These are phyloP conservation scores for Oscheius sp. DNA, from an alignment of 2,888 invertebrate species.

Conservation along the genomic window DNA sequence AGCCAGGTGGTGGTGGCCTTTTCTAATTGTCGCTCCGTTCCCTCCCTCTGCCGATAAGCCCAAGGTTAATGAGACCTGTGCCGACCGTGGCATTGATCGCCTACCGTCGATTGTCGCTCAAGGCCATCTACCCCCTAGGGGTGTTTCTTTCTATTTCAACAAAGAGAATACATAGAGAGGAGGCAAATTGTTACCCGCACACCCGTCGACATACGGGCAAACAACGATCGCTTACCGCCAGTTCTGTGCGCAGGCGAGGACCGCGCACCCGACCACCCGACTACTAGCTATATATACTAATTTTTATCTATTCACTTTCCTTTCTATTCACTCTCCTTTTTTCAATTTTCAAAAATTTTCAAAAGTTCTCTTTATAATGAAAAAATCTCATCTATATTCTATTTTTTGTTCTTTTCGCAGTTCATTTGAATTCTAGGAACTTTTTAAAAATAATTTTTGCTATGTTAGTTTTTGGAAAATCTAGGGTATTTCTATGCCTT, in stretches of 20 bases:
- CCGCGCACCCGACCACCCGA: no score
- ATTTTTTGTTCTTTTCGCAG: no score
- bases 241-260: no score
- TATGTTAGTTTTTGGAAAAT: no score
- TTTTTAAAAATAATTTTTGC: no score
- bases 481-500: no score
- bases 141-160: not conserved
- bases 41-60: constrained; percentile 24
- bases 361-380: no score
- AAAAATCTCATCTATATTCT: no score
- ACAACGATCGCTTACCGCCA: constrained; percentile 31
- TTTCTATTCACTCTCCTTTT: not conserved
- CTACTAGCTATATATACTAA: no score
- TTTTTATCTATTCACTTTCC: no score
- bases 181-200: constrained; percentile 30
- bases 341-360: not conserved
- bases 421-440: no score
- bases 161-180: no score
- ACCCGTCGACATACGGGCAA: constrained; percentile 24
- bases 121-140: not conserved
- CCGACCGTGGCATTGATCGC: constrained; percentile 22
- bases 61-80: constrained; percentile 31
- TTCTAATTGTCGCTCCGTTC: constrained; percentile 19
- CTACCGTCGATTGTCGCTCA: constrained; percentile 13
- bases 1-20: constrained; percentile 14